These are phyloP conservation scores for Phodopus roborovskii DNA, from an alignment of 2,113 vertebrate species.

Conservation along the genomic window DNA sequence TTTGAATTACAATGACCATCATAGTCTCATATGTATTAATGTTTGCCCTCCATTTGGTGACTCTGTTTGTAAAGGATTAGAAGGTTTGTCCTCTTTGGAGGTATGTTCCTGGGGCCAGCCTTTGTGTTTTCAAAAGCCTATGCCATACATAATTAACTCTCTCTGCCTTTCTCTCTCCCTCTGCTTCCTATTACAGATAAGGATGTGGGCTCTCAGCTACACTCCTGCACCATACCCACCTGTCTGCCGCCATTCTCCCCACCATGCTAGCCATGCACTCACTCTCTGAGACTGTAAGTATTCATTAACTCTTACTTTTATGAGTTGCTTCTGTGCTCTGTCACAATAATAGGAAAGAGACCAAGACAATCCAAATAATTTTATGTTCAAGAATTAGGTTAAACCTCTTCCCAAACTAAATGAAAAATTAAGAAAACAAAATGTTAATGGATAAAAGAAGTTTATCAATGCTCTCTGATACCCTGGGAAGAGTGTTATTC, in stretches of 20 bases:
- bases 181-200: background rate
- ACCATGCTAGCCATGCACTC: background rate
- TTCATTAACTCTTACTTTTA: background rate
- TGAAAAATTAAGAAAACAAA: background rate
- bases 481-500: background rate
- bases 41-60: background rate
- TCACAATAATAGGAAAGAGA: background rate
- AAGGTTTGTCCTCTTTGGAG: background rate
- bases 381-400: constrained; percentile 20
- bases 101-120: background rate
- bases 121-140: background rate
- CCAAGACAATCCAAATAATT: background rate
- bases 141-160: background rate
- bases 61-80: background rate
- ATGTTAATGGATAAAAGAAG: background rate
- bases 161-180: background rate
- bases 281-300: background rate
- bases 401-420: background rate
- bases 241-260: too few relatives aligned
- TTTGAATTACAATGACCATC: background rate
- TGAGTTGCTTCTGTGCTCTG: background rate
- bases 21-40: background rate
- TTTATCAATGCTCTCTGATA: background rate
- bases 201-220: background rate
- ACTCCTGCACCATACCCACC: background rate